Conservation (phyloP, 2,888 invertebrate species). For the Lasioglossum malachurum region DNA sequence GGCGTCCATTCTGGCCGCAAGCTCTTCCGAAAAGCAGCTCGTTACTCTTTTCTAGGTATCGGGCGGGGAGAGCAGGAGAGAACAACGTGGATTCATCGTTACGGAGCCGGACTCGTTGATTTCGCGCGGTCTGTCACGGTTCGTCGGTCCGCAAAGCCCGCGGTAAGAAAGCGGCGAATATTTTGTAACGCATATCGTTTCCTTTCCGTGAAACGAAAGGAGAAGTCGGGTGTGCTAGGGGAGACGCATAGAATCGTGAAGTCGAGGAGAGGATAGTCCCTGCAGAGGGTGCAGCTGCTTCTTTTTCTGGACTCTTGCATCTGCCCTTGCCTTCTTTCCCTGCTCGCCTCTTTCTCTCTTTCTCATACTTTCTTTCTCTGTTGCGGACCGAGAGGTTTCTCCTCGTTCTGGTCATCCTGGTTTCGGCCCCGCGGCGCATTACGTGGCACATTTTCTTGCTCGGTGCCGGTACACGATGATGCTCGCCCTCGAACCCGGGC, state of each 20-base stretch:
- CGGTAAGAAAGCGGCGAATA: conserved; percentile 15
- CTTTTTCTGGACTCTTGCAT: conserved; percentile 72
- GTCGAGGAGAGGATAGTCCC: conserved; percentile 52
- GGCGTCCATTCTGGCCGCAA: neutral
- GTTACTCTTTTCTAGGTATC: neutral
- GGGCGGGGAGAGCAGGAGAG: neutral
- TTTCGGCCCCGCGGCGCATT: conserved; percentile 68
- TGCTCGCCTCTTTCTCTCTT: conserved; percentile 34
- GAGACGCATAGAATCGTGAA: conserved; percentile 51
- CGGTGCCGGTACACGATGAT: conserved; percentile 46
- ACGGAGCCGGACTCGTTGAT: neutral
- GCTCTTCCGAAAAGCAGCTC: neutral
- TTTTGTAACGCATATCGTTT: conserved; percentile 57
- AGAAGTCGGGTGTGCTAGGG: neutral
- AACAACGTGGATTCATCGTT: neutral
- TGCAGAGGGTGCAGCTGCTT: conserved; percentile 71
- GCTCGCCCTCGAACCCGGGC: conserved; percentile 32
- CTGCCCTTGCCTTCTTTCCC: conserved; percentile 56
- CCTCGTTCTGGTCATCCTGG: conserved; percentile 70
- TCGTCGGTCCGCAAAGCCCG: conserved; percentile 6
- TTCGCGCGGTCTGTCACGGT: conserved; percentile 18
- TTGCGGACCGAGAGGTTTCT: conserved; percentile 29
- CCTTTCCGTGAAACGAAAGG: conserved; percentile 36
- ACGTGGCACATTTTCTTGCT: conserved; percentile 73
- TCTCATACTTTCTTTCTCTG: conserved; percentile 18